These are phyloP conservation scores for Marmota monax DNA, from an alignment of 2,113 vertebrate genomes.

Conservation along the genomic window DNA sequence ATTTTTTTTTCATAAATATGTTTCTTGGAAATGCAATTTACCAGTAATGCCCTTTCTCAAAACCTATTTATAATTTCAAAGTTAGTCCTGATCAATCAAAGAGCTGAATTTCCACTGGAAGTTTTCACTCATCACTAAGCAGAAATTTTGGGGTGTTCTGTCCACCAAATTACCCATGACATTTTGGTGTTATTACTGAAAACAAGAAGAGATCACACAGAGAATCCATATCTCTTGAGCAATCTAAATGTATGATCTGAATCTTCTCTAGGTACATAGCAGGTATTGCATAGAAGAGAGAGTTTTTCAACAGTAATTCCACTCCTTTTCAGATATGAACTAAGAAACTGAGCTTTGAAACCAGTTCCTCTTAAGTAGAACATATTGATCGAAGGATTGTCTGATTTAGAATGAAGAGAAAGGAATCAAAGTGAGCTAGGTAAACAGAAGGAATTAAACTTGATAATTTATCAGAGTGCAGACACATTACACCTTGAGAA, in stretches of 20 bases:
- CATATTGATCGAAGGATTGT: conserved; percentile 56
- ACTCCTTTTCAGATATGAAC: conserved; percentile 18
- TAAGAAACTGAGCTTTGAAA: conserved; percentile 50
- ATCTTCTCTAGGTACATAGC: not conserved
- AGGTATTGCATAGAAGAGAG: not conserved
- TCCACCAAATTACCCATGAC: not conserved
- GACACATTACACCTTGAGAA: not conserved
- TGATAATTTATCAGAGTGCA: not conserved
- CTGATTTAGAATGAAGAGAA: not conserved
- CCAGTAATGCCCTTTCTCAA: not conserved
- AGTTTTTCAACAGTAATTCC: conserved; percentile 10
- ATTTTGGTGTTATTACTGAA: conserved; percentile 37
- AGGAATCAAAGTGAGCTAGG: not conserved
- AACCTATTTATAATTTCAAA: not conserved
- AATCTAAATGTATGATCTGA: not conserved
- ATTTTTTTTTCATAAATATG: not conserved
- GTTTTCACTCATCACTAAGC: not conserved
- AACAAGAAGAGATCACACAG: not conserved
- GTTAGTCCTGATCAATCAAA: not conserved
- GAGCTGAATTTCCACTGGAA: not conserved
- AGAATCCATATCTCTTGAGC: not conserved
- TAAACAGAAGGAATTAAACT: conserved; percentile 27
- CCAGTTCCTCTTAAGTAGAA: conserved; percentile 1
- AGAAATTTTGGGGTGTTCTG: not conserved
- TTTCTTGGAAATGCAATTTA: conserved; percentile 28